Base-by-base conservation (phyloP, 2,888 invertebrate species). In the Phengaris alcon region DNA sequence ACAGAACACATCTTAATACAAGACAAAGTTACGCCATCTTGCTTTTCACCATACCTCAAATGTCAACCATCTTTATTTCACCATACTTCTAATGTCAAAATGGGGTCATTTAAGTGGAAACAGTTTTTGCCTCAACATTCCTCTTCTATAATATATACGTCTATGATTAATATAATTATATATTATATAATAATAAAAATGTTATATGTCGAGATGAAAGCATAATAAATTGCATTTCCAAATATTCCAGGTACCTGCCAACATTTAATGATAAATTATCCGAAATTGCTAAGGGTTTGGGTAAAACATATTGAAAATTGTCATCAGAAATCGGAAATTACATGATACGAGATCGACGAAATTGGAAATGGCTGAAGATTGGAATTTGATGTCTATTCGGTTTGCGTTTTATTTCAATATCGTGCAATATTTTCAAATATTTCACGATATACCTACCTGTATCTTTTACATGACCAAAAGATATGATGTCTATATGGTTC, bases 301-400 rank as follows among this genome's bases (percentile, higher is more conserved):
- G 80, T 82, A 81, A 84, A 85, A 81, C 81, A 82, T 84, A 83
- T 83, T 83, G 82, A 80, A 85, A 85, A 87, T 85, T 85, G 84
- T 84, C 83, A 86, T 87, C 87, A 85, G 84, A 83, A 84, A 82
- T 85, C 85, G 87, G 87, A 88, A 86, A 87, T 87, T 84, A 86
- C 83, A 75, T 83, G 83, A 84, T 85, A 82, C 82, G 86, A 84
- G 85, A 87, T 85, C 85, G 84, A 81, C 81, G 79, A 86, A 86
- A 88, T 88, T 85, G 87, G 86, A 88, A 87, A 84, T 83, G 83
- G 82, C 84, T 84, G 84, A 84, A 85, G 86, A 85, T 85, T 85
- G 83, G 83, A 84, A 84, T 77, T 74, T 52, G 72, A 72, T 54
- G 74, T 74, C 75, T 74, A 76, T 70, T 69, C 57, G 57, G 57